Percentiles rank a stretch among this genome's conserved stretches.
Conservation (phyloP, 1,140 invertebrate species). For the Cyclargus thomasi region DNA sequence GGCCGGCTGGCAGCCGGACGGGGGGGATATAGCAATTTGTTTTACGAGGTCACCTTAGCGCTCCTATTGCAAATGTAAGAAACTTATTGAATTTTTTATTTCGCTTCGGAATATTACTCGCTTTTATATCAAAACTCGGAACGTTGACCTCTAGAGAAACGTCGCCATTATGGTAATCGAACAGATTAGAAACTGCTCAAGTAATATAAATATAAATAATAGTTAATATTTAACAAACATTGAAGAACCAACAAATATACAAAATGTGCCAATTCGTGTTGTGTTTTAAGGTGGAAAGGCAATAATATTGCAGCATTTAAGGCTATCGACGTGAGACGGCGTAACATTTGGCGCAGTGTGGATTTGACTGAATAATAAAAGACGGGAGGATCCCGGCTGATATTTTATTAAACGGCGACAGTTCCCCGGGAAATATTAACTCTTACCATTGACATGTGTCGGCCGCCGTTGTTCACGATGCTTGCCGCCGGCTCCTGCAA, state of each 20-base stretch:
- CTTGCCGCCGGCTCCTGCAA: background rate
- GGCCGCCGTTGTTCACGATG: constrained; percentile 6
- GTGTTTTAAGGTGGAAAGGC: too few species aligned
- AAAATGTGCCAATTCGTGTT: too few species aligned
- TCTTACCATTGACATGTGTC: constrained; percentile 16
- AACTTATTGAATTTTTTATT: background rate
- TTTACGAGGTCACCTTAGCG: constrained; percentile 48
- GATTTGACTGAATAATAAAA: constrained; percentile 16
- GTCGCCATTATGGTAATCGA: background rate
- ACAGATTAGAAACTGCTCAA: background rate
- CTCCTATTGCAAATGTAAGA: constrained; percentile 16
- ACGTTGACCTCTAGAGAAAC: background rate
- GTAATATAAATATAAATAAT: background rate
- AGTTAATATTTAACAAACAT: background rate
- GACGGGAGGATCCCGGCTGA: constrained; percentile 6
- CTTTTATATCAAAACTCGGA: background rate
- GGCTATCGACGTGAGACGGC: constrained; percentile 2
- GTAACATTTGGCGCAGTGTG: constrained; percentile 14
- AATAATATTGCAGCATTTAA: background rate
- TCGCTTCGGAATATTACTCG: background rate
- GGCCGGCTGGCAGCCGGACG: constrained; percentile 55
- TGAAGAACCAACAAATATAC: background rate
- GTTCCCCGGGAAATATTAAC: constrained; percentile 13
- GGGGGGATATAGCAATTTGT: constrained; percentile 53
- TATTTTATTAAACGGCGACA: constrained; percentile 14